Percentiles rank a stretch among this genome's conserved stretches.
phyloP scores from a whole-genome alignment of 2,888 invertebrate species.

The Frankliniella fusca region DNA sequence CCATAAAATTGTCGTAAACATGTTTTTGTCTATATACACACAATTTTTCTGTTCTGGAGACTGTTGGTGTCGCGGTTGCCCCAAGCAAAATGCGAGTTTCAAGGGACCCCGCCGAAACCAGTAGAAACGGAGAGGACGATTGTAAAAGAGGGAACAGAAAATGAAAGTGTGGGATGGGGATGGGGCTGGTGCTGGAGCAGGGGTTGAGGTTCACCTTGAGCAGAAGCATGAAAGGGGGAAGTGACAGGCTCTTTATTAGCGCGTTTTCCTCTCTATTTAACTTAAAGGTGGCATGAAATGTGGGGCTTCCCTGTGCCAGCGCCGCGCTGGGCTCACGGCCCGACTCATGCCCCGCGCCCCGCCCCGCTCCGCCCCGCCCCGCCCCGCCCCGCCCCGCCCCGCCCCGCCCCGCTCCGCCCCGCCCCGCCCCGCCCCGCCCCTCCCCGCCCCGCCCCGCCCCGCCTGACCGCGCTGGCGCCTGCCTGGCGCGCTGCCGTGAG shows the following conservation, averaged over 20 bases:
- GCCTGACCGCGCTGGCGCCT: neutral
- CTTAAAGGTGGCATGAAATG: constrained; percentile 19
- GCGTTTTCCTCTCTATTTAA: constrained; percentile 26
- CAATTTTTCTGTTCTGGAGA: too few relatives aligned
- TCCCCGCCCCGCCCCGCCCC: neutral
- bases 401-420: neutral
- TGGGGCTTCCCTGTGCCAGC: neutral
- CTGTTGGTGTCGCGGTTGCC: too few relatives aligned
- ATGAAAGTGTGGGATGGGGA: neutral
- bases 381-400: neutral
- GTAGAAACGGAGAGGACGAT: too few relatives aligned
- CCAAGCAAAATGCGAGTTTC: too few relatives aligned
- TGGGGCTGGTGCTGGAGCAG: neutral
- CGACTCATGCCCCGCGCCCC: neutral
- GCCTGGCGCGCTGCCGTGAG: constrained; percentile 1
- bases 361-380: neutral
- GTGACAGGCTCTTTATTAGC: constrained; percentile 22
- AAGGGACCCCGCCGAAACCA: too few relatives aligned
- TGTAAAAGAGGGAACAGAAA: neutral
- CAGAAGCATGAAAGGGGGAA: neutral
- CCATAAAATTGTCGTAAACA: too few relatives aligned
- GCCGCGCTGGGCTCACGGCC: too few relatives aligned
- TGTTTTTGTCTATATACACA: too few relatives aligned
- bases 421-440: neutral
- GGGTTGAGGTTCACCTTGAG: neutral